Conservation (phyloP, 2,113 vertebrate species). For the Scophthalmus maximus region DNA sequence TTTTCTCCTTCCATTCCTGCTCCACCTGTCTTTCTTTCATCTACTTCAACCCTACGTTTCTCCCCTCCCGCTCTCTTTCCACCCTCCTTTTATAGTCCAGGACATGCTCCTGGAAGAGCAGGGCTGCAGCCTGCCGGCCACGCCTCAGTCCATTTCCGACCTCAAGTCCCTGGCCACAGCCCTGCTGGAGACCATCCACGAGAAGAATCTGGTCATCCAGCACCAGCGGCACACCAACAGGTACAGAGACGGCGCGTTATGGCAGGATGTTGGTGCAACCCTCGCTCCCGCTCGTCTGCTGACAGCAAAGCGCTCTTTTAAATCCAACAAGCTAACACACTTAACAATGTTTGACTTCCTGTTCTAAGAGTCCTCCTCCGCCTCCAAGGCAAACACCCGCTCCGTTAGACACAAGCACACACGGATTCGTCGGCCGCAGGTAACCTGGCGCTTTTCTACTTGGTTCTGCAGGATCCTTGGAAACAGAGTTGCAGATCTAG, state of each 20-base stretch:
- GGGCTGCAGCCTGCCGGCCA: constrained; percentile 77
- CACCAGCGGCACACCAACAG: constrained; percentile 80
- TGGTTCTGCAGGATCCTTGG: constrained; percentile 90
- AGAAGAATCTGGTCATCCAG: constrained; percentile 80
- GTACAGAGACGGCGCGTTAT: constrained; percentile 14
- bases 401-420: background rate
- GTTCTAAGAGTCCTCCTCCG: constrained; percentile 43
- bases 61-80: too few relatives aligned
- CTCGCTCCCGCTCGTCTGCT: rapidly evolving
- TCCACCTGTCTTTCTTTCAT: background rate
- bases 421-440: background rate
- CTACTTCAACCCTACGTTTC: background rate
- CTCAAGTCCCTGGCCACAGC: constrained; percentile 77
- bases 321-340: background rate
- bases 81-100: constrained; percentile 55
- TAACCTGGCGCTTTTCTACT: background rate
- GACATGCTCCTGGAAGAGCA: constrained; percentile 77
- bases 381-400: constrained; percentile 66
- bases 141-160: constrained; percentile 75
- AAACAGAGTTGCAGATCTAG: constrained; percentile 93
- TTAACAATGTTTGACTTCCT: constrained; percentile 39
- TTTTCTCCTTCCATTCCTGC: background rate
- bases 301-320: background rate
- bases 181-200: constrained; percentile 78
- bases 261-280: background rate